Evolutionary conservation across 1,140 invertebrate genomes (phyloP).

Genomic region (Hormaphis cornu): DNA sequence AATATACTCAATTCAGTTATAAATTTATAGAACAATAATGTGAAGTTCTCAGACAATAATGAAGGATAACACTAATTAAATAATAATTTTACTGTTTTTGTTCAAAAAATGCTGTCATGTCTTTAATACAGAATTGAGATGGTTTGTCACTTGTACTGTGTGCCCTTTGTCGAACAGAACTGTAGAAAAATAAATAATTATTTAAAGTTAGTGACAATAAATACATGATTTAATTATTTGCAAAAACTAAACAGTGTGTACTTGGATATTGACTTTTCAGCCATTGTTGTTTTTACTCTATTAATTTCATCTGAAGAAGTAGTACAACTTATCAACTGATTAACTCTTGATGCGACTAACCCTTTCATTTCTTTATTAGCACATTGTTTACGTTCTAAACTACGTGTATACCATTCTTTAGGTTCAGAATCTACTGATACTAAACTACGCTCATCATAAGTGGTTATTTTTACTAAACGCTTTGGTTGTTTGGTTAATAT

Average conservation of each 20-base stretch:
- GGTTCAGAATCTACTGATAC: background rate
- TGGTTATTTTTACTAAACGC: background rate
- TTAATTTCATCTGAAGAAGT: background rate
- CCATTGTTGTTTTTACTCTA: slow-evolving; percentile 35
- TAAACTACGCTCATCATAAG: slow-evolving; percentile 3
- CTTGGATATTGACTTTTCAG: background rate
- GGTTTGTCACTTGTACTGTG: slow-evolving; percentile 41
- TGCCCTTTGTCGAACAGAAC: slow-evolving; percentile 33
- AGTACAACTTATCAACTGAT: slow-evolving; percentile 9
- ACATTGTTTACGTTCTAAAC: slow-evolving; percentile 24
- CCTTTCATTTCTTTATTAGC: background rate
- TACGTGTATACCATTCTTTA: slow-evolving; percentile 20
- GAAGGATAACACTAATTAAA: too few species aligned
- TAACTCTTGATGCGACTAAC: slow-evolving; percentile 13
- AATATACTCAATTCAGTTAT: too few species aligned
- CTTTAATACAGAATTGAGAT: slow-evolving; percentile 60
- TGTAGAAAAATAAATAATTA: slow-evolving; percentile 24
- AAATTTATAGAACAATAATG: too few species aligned
- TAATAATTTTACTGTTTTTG: slow-evolving; percentile 36
- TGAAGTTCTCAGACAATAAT: too few species aligned
- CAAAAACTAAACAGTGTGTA: background rate
- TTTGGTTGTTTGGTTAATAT: slow-evolving; percentile 2
- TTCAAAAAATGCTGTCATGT: slow-evolving; percentile 70
- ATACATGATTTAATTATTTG: background rate
- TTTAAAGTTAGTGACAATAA: background rate